Evolutionary conservation across 1,140 invertebrate species (phyloP).

Genomic region (Leguminivora glycinivorella): DNA sequence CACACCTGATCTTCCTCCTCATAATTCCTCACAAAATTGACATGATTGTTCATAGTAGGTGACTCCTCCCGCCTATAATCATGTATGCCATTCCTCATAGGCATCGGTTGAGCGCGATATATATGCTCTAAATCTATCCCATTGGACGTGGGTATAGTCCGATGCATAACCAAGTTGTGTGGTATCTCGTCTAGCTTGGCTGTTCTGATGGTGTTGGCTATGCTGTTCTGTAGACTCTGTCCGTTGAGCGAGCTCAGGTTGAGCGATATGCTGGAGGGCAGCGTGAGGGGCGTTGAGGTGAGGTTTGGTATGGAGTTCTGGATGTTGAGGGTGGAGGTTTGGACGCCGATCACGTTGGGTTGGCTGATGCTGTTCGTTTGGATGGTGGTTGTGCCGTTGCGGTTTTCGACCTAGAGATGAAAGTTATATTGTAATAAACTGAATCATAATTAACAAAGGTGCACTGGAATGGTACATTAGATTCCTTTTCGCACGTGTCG

Average conservation of each 20-base stretch:
- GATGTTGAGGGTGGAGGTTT: constrained; percentile 51
- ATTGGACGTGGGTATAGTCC: constrained; percentile 50
- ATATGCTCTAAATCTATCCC: constrained; percentile 58
- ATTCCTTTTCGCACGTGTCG: too few species aligned
- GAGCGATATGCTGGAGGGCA: constrained; percentile 56
- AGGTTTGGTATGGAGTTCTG: constrained; percentile 51
- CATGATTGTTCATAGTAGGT: constrained; percentile 57
- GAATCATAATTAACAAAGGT: too few species aligned
- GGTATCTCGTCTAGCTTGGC: constrained; percentile 51
- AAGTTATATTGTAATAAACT: too few species aligned
- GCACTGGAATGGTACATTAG: too few species aligned
- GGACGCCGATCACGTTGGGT: constrained; percentile 54
- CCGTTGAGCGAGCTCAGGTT: constrained; percentile 52
- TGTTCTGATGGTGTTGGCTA: constrained; percentile 49
- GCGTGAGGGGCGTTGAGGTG: constrained; percentile 43
- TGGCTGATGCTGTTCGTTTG: constrained; percentile 48
- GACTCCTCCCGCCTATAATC: constrained; percentile 60
- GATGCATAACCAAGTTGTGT: constrained; percentile 63
- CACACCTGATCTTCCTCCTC: constrained; percentile 55
- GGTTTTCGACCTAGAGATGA: constrained; percentile 59
- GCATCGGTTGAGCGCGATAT: constrained; percentile 47
- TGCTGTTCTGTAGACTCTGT: constrained; percentile 54
- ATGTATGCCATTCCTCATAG: constrained; percentile 63
- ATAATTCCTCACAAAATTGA: constrained; percentile 67
- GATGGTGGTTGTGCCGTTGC: constrained; percentile 57